Conservation (phyloP, 2,113 vertebrate genomes). For the Lepisosteus oculatus region DNA sequence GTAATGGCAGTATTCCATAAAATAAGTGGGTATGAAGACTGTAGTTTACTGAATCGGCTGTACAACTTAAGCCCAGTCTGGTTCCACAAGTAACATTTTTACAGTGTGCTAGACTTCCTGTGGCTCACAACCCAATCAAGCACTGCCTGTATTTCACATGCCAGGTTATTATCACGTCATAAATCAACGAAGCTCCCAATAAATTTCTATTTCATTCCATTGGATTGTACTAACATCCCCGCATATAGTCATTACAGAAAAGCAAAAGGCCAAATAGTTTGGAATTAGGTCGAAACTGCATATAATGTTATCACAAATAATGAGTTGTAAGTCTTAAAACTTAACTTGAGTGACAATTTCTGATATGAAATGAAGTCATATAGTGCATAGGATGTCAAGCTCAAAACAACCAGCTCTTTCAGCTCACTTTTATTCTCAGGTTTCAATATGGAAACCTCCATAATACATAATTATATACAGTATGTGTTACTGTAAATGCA, state of each 20-base stretch:
- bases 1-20: not conserved
- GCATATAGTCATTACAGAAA: constrained; percentile 50
- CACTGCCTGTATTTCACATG: constrained; percentile 53
- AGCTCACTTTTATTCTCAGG: no score
- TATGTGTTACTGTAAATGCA: no score
- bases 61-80: not conserved
- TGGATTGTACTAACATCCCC: constrained; percentile 51
- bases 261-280: constrained; percentile 3
- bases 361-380: no score
- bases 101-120: constrained; percentile 57
- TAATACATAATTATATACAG: no score
- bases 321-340: no score
- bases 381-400: no score
- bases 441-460: no score
- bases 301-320: no score
- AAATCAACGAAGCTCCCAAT: constrained; percentile 68
- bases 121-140: constrained; percentile 52
- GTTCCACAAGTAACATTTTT: constrained; percentile 28
- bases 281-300: constrained; percentile 5
- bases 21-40: not conserved
- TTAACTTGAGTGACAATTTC: no score
- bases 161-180: constrained; percentile 69
- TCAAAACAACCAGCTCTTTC: no score
- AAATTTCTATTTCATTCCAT: constrained; percentile 62
- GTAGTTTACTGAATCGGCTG: not conserved